Conservation (phyloP, 2,888 invertebrate species). For the Agrilus biguttatus region DNA sequence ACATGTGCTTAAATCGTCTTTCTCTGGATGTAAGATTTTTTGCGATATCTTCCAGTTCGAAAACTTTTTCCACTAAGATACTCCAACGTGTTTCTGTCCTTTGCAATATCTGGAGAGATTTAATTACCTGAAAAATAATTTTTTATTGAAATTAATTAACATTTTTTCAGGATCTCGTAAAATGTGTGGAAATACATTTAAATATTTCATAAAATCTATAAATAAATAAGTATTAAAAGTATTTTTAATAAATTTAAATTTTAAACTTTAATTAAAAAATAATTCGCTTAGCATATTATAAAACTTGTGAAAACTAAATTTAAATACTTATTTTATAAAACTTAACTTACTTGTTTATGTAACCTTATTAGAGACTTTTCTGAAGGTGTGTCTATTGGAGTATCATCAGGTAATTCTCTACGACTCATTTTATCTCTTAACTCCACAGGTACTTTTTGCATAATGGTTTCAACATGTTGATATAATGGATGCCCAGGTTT, state of each 20-base stretch:
- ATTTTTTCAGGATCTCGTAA: too few species aligned
- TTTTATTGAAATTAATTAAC: background rate
- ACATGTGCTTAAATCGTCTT: constrained; percentile 50
- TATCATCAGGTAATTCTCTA: constrained; percentile 40
- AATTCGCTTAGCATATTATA: too few species aligned
- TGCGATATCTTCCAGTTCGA: constrained; percentile 77
- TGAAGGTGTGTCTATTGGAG: constrained; percentile 52
- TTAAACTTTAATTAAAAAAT: background rate
- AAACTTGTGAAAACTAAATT: too few species aligned
- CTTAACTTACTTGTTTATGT: constrained; percentile 63
- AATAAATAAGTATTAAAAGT: too few species aligned
- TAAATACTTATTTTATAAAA: too few species aligned
- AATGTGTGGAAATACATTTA: too few species aligned
- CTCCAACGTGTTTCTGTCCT: constrained; percentile 92
- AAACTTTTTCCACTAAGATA: constrained; percentile 63
- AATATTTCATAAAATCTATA: too few species aligned
- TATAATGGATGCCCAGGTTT: constrained; percentile 61
- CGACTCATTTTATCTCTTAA: constrained; percentile 60
- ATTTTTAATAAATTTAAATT: too few species aligned
- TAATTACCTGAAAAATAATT: constrained; percentile 48
- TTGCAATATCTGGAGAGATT: constrained; percentile 80
- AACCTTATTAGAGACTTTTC: constrained; percentile 78
- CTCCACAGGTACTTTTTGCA: constrained; percentile 73
- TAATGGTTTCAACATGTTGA: constrained; percentile 73
- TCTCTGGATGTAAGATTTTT: constrained; percentile 55